phyloP scores from a whole-genome alignment of 2,797 vertebrate species.

The Tokudaia muenninki region DNA sequence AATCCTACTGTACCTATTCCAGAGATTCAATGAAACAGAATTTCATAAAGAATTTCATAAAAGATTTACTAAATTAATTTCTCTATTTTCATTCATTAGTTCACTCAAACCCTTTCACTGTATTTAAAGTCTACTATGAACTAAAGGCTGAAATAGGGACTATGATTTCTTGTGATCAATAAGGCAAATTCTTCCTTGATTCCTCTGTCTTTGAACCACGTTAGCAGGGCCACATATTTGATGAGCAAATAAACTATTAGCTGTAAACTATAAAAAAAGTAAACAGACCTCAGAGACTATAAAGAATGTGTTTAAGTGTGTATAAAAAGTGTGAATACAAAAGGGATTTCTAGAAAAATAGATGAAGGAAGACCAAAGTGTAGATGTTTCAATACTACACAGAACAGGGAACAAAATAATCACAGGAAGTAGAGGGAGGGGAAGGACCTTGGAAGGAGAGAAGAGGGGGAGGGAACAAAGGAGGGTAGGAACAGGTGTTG shows the following conservation, averaged over 20 bases:
- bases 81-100: neutral
- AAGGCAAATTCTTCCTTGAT: neutral
- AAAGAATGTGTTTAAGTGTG: neutral
- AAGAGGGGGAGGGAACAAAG: too few species aligned
- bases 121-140: neutral
- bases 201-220: neutral
- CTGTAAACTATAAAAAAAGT: neutral
- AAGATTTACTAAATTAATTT: neutral
- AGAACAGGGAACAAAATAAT: too few species aligned
- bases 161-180: neutral
- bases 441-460: too few species aligned
- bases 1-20: neutral
- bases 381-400: too few species aligned
- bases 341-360: neutral
- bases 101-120: neutral
- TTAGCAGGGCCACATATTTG: neutral
- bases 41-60: neutral
- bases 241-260: neutral
- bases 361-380: neutral
- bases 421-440: too few species aligned
- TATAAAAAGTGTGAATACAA: neutral
- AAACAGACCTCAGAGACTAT: neutral
- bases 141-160: neutral
- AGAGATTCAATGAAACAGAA: neutral
- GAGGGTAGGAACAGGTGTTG: too few species aligned